phyloP scores from a whole-genome alignment of 2,888 invertebrate genomes.

The Cistogaster globosa region DNA sequence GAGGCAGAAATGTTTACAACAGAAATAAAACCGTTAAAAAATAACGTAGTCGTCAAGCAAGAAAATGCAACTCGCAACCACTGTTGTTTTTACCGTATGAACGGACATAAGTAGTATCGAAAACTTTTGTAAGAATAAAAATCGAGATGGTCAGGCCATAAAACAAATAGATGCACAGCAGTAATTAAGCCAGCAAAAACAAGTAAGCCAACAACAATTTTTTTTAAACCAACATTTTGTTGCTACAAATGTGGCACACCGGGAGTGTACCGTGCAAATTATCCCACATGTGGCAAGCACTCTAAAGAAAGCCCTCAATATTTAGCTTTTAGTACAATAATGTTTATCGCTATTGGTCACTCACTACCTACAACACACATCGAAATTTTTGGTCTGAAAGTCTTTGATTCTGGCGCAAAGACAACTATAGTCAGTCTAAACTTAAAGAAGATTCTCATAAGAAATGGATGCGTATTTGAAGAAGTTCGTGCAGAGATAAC shows the following conservation, averaged over 20 bases:
- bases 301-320: slow-evolving; percentile 9
- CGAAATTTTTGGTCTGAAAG: not conserved
- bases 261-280: slow-evolving; percentile 7
- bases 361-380: slow-evolving; percentile 13
- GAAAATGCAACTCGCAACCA: not conserved
- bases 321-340: not conserved
- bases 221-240: too few species aligned
- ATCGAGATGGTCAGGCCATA: slow-evolving; percentile 1
- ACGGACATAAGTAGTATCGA: slow-evolving; percentile 25
- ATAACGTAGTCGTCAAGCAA: slow-evolving; percentile 35
- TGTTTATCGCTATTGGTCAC: not conserved
- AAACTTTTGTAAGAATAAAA: slow-evolving; percentile 24
- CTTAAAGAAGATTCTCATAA: slow-evolving; percentile 27
- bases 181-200: too few species aligned
- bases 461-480: slow-evolving; percentile 47
- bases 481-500: slow-evolving; percentile 45
- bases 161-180: not conserved
- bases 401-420: not conserved
- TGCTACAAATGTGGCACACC: not conserved
- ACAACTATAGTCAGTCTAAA: slow-evolving; percentile 31
- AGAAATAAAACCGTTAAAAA: too few species aligned
- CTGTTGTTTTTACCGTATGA: slow-evolving; percentile 14
- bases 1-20: too few species aligned
- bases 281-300: not conserved
- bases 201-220: too few species aligned